Evolutionary conservation across 2,888 invertebrate genomes (phyloP), one percentile per base, ranked within the genome.

Genomic region (Perdita meconis): DNA sequence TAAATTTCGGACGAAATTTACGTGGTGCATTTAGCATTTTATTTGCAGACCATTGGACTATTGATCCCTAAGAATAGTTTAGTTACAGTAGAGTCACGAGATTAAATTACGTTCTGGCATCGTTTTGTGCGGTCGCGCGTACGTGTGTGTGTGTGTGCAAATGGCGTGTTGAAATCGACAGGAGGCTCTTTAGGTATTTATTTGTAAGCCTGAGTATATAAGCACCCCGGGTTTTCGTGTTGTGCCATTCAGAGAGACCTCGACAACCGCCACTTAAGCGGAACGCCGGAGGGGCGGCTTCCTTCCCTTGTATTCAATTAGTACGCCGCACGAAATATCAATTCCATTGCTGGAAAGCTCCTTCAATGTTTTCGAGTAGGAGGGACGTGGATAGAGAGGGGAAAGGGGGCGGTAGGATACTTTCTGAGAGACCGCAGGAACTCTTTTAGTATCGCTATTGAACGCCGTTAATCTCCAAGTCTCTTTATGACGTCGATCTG

Each of bases 241-340:
- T 81, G 67, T 71, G 66, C 70, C 72, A 76, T 84, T 84, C 65
- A 61, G 50, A 80, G 82, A 66, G 77, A 82, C 75, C 80, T 76
- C 78, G 76, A 78, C 84, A 80, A 84, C 80, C 78, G 77, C 74
- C 82, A 84, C 80, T 84, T 84, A 82, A 84, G 80, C 78, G 75
- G 57, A 84, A 83, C 66, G 74, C 74, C 78, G 56, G 72, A 82
- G 72, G 80, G 80, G 69, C 47, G 74, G 73, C 63, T 84, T 75
- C 78, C 81, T 83, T 83, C 81, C 81, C 80, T 56, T 59, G 74
- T 82, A 80, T 84, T 82, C 83, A 84, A 84, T 84, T 84, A 84
- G 82, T 73, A 75, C 65, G 67, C 67, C 80, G 78, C 75, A 84
- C 80, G 82, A 84, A 82, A 82, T 84, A 84, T 84, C 83, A 82